Conservation (phyloP, 92 coral and sea anemone species). For the Phenganax marumi region DNA sequence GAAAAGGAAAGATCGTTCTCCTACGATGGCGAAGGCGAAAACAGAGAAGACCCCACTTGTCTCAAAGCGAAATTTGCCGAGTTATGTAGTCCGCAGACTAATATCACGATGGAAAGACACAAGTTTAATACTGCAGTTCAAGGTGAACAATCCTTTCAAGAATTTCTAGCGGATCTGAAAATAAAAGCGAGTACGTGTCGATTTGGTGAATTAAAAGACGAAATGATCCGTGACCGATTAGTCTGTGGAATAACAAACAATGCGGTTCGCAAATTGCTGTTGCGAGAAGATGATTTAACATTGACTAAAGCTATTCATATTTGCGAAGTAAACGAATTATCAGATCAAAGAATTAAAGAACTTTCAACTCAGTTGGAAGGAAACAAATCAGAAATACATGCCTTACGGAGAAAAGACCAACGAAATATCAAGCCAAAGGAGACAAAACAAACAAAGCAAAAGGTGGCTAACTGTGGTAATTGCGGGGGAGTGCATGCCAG, state of each 20-base stretch:
- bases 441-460: background rate
- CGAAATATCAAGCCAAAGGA: no score
- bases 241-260: constrained; percentile 28
- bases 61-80: constrained; percentile 28
- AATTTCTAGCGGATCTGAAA: constrained; percentile 16
- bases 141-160: constrained; percentile 32
- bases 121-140: constrained; percentile 32
- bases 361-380: no score
- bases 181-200: constrained; percentile 41
- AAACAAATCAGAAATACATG: constrained; percentile 9
- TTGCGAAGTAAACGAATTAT: constrained; percentile 32
- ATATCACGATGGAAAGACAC: constrained; percentile 42
- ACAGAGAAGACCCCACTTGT: constrained; percentile 31
- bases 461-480: background rate
- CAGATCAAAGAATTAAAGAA: constrained; percentile 41
- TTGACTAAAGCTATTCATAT: constrained; percentile 12
- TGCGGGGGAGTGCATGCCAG: background rate
- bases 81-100: constrained; percentile 31
- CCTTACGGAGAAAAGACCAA: no score
- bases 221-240: constrained; percentile 38
- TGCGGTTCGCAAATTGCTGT: background rate
- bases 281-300: constrained; percentile 47
- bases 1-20: constrained; percentile 24
- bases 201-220: constrained; percentile 34
- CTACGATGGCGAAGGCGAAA: no score